phyloP scores from a whole-genome alignment of 2,797 vertebrate species.

The Eospalax fontanierii region DNA sequence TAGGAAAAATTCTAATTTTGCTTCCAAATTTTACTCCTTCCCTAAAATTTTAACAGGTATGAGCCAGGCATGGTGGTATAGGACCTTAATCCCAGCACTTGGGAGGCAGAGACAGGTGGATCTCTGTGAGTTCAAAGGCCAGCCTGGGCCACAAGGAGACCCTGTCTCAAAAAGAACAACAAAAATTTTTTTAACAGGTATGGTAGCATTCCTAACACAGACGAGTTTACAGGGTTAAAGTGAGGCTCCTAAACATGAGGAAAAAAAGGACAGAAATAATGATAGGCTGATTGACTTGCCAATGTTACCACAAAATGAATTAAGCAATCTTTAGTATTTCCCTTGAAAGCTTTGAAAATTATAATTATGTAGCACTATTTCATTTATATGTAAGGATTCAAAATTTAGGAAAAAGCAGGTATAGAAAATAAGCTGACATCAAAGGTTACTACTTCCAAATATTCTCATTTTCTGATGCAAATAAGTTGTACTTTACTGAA shows the following conservation, averaged over 20 bases:
- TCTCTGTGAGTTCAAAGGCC: no score
- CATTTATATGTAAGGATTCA: conserved; percentile 2
- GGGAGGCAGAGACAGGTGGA: no score
- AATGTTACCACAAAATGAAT: not conserved
- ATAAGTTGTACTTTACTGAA: conserved; percentile 16
- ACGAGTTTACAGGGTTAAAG: conserved; percentile 10
- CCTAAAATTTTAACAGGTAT: conserved; percentile 22
- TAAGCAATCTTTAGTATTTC: conserved; percentile 24
- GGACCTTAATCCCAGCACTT: no score
- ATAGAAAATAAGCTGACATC: conserved; percentile 24
- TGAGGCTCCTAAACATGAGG: not conserved
- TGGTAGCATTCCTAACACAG: not conserved
- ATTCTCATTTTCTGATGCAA: conserved; percentile 62
- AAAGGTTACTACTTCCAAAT: conserved; percentile 1
- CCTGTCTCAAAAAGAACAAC: no score
- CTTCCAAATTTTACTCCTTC: conserved; percentile 4
- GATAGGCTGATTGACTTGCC: not conserved
- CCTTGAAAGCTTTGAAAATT: conserved; percentile 32
- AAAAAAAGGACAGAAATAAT: conserved; percentile 19
- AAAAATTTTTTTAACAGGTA: conserved; percentile 3
- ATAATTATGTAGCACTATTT: conserved; percentile 36
- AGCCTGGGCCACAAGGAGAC: no score
- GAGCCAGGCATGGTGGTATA: no score
- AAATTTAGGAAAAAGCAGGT: conserved; percentile 44
- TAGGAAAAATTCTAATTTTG: conserved; percentile 53